phyloP scores from a whole-genome alignment of 2,888 invertebrate genomes.

The Oxystoma pomonae region DNA sequence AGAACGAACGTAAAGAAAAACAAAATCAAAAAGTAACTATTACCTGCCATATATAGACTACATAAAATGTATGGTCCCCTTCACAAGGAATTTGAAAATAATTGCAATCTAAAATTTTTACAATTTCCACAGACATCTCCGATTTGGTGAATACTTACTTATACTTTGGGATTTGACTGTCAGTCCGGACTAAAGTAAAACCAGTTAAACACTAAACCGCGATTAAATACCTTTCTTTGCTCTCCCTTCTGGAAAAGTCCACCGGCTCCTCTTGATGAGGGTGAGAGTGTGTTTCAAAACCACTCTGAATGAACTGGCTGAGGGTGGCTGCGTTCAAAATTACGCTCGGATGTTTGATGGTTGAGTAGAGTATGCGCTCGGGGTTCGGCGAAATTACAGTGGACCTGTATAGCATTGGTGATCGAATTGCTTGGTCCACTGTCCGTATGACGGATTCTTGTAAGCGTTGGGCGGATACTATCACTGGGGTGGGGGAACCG shows the following conservation, averaged over 20 bases:
- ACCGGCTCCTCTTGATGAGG: slow-evolving; percentile 43
- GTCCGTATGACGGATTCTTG: slow-evolving; percentile 33
- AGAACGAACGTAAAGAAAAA: neutral
- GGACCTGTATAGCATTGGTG: slow-evolving; percentile 50
- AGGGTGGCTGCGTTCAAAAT: slow-evolving; percentile 37
- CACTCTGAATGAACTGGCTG: slow-evolving; percentile 9
- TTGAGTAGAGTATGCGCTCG: slow-evolving; percentile 47
- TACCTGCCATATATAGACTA: neutral
- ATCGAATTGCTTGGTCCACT: slow-evolving; percentile 28
- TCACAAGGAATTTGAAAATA: neutral
- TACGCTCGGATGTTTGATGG: slow-evolving; percentile 45
- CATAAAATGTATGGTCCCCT: neutral
- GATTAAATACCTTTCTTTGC: neutral
- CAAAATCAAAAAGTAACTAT: neutral
- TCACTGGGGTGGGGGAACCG: slow-evolving; percentile 45
- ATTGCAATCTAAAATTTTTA: no score
- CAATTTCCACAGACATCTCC: no score
- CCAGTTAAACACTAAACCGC: neutral
- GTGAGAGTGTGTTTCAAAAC: slow-evolving; percentile 10
- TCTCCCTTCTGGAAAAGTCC: slow-evolving; percentile 40
- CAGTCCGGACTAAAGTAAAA: no score
- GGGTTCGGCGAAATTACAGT: slow-evolving; percentile 56
- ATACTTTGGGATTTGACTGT: no score
- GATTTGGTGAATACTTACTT: no score
- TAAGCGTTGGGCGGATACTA: slow-evolving; percentile 36